Percentiles rank a stretch among this genome's conserved stretches.
Conservation (phyloP, 30 jellyfish, hydroid and myxozoan species). For the Turritopsis rubra region DNA sequence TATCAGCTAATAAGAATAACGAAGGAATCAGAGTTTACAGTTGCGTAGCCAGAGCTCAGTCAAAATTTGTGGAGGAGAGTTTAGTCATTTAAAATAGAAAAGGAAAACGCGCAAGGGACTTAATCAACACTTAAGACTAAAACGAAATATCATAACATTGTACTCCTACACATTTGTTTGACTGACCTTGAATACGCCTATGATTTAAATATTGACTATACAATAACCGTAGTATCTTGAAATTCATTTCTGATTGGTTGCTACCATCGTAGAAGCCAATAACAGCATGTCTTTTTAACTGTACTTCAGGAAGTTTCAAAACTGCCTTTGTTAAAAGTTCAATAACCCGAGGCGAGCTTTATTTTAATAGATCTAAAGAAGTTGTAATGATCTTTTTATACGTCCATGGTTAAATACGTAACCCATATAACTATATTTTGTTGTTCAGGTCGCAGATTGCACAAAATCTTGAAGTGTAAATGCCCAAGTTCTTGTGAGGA, state of each 20-base stretch:
- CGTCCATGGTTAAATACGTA: not conserved
- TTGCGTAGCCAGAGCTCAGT: no score
- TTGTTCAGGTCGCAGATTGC: not conserved
- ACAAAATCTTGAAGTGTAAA: not conserved
- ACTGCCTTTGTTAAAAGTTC: not conserved
- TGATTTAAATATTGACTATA: not conserved
- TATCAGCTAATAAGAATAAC: no score
- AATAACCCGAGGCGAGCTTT: not conserved
- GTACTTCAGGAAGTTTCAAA: not conserved
- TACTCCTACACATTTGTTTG: no score
- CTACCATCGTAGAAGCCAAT: not conserved
- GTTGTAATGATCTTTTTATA: not conserved
- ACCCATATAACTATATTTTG: no score
- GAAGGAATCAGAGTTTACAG: no score
- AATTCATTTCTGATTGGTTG: not conserved
- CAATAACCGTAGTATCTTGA: not conserved
- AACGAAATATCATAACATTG: no score
- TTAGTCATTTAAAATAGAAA: no score
- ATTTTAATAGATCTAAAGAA: not conserved
- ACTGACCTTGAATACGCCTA: no score
- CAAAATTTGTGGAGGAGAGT: no score
- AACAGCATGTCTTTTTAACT: not conserved
- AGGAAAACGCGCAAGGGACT: no score
- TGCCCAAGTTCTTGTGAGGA: not conserved
- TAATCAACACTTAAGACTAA: no score